Evolutionary conservation across 2,888 invertebrate species (phyloP), one percentile per base, ranked within the genome.

Genomic region (Coremacera marginata): DNA sequence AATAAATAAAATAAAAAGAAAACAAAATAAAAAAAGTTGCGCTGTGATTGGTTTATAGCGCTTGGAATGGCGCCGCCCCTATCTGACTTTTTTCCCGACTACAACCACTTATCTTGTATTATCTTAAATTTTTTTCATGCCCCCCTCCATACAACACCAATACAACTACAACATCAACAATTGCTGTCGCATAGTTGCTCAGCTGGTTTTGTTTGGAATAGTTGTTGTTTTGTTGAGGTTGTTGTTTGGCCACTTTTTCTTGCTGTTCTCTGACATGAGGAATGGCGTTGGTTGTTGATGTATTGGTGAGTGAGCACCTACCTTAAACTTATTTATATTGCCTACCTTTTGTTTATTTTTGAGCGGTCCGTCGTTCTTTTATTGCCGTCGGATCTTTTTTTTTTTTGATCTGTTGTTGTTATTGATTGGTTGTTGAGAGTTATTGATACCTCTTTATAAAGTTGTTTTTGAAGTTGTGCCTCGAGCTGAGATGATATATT

Each of bases 11-110:
- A 37, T 7, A 37, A 11, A 44, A 44, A 44, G 14, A 44, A 44
- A 80, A 80, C 81, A 82, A 81, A 51, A 77, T 79, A 79, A 79
- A 82, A 79, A 80, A 81, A 81, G 81, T 81, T 79, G 82, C 86
- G 83, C 86, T 88, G 88, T 87, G 88, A 88, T 88, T 88, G 88
- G 88, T 84, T 84, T 85, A 84, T 77, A 81, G 83, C 81, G 81
- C 81, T 84, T 84, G 83, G 82, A 83, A 84, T 87, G 86, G 88
- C 88, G 86, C 89, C 89, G 89, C 89, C 89, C 89, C 86, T 88
- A 89, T 89, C 88, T 87, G 88, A 84, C 83, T 84, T 82, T 82
- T 81, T 75, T 11, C 37, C 11, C 52, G n/a, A 70, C 63, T 51
- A 52, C 67, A 63, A 78, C 80, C 79, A 80, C 82, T 82, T 84